These are phyloP conservation scores for Euclidia mi DNA, from an alignment of 2,888 invertebrate genomes.

Conservation along the genomic window DNA sequence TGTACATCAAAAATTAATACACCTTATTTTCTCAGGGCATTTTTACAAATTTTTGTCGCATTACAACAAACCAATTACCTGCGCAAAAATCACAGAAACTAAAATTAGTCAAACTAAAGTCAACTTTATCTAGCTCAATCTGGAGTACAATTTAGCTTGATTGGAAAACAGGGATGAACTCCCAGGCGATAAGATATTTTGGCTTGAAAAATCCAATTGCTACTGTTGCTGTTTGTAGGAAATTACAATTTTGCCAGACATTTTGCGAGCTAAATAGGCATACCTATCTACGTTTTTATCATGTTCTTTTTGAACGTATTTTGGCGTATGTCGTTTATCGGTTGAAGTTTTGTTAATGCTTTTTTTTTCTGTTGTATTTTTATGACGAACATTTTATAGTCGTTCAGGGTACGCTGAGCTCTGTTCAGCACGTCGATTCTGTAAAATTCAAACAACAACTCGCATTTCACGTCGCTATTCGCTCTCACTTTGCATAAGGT, in stretches of 20 bases:
- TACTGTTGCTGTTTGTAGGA: slow-evolving; percentile 43
- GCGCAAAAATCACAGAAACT: slow-evolving; percentile 40
- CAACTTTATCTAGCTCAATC: slow-evolving; percentile 6
- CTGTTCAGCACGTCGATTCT: too few species aligned
- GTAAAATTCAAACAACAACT: too few species aligned
- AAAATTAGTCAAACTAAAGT: slow-evolving; percentile 19
- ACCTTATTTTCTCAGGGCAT: too few species aligned
- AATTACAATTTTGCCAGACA: slow-evolving; percentile 44
- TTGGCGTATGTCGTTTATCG: slow-evolving; percentile 25
- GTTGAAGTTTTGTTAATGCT: slow-evolving; percentile 11
- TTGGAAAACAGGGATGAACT: slow-evolving; percentile 37
- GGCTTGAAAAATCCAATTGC: slow-evolving; percentile 55
- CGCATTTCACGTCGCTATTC: too few species aligned
- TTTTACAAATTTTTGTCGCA: slow-evolving; percentile 43
- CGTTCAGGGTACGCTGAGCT: neutral
- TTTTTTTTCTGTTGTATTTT: slow-evolving; percentile 21
- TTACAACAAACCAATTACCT: slow-evolving; percentile 49
- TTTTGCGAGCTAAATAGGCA: slow-evolving; percentile 21
- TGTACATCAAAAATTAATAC: slow-evolving; percentile 38
- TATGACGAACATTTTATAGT: slow-evolving; percentile 14
- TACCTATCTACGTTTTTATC: slow-evolving; percentile 17
- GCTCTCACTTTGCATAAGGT: too few species aligned
- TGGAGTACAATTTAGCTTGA: slow-evolving; percentile 40
- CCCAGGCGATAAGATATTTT: slow-evolving; percentile 35
- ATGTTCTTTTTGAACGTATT: slow-evolving; percentile 15